These are phyloP conservation scores for Charanyca ferruginea DNA, from an alignment of 2,888 invertebrate species.

Conservation along the genomic window DNA sequence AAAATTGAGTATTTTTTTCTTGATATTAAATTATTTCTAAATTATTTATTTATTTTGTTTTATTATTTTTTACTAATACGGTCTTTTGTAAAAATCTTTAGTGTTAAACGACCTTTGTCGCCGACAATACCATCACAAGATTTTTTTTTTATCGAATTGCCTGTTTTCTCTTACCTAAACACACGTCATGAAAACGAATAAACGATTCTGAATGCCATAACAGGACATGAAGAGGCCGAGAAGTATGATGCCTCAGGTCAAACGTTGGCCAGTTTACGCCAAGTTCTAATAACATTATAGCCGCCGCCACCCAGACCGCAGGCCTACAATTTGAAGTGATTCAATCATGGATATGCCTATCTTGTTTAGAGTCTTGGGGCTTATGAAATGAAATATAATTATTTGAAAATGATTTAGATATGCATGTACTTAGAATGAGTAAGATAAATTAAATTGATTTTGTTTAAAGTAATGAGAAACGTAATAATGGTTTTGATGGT, in stretches of 20 bases:
- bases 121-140: no score
- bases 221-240: slow-evolving; percentile 33
- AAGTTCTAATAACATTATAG: slow-evolving; percentile 64
- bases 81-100: no score
- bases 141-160: not conserved
- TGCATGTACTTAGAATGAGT: not conserved
- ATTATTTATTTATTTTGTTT: no score
- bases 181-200: slow-evolving; percentile 9
- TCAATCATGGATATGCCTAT: slow-evolving; percentile 72
- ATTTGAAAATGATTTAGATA: slow-evolving; percentile 47
- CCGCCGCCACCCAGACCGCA: slow-evolving; percentile 54
- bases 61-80: no score
- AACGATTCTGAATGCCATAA: slow-evolving; percentile 26
- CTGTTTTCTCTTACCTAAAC: not conserved
- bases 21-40: no score
- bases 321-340: slow-evolving; percentile 78
- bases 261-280: slow-evolving; percentile 72
- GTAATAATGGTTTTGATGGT: not conserved
- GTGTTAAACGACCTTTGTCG: no score
- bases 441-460: slow-evolving; percentile 55
- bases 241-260: slow-evolving; percentile 65
- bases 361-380: slow-evolving; percentile 41
- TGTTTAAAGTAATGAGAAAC: slow-evolving; percentile 25
- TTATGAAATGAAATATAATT: slow-evolving; percentile 41
- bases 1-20: no score